Base-by-base conservation (phyloP, 30 jellyfish, hydroid and myxozoan species). In the Aurelia sp. region DNA sequence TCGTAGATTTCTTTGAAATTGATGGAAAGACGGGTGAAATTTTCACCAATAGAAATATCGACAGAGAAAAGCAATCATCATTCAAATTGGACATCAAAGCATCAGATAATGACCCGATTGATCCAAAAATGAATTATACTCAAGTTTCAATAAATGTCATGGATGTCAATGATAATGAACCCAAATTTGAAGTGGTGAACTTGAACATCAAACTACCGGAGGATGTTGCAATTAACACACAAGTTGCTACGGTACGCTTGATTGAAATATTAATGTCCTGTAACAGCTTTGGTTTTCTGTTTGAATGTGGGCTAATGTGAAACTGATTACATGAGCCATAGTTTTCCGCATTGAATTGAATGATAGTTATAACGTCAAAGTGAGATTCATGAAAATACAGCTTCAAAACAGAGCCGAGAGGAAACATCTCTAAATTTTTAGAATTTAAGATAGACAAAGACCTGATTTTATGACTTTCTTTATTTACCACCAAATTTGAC, bases 111-210 rank as follows among this genome's bases (percentile, higher is more conserved):
- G 96, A 87, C 65, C 90, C 89, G 9, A 27, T 57, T 8, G 67
- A 16, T 4, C 96, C 86, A 21, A 74, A 58, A 48, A 48, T 63
- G 68, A 76, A 75, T 21, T 68, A 87, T 52, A 74, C 96, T 6
- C 80, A 76, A 59, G 80, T 76, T 22, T 40, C 40, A 17, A 48
- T 87, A 5, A 63, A 40, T n/a, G 92, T 92, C 16, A 38, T 74
- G 13, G 91, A 90, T 62, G 86, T 83, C 10, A 90, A 90, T 73
- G 97, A 90, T 65, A 90, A 81, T 62, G 88, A 73, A 18, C 97
- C 97, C 8, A 48, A 15, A 67, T 82, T 90, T 76, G 40, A 10
- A 13, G 50, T 51, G 9, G 40, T 40, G 4, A 13, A 71, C 8
- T 64, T 71, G 63, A 44, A 52, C 19, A 11, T 78, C 11, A 27